A percentile compares a stretch with the other conserved stretches of the same genome.
These are phyloP conservation scores for Neuroterus valhalla DNA, from an alignment of 1,140 invertebrate genomes.

Conservation along the genomic window DNA sequence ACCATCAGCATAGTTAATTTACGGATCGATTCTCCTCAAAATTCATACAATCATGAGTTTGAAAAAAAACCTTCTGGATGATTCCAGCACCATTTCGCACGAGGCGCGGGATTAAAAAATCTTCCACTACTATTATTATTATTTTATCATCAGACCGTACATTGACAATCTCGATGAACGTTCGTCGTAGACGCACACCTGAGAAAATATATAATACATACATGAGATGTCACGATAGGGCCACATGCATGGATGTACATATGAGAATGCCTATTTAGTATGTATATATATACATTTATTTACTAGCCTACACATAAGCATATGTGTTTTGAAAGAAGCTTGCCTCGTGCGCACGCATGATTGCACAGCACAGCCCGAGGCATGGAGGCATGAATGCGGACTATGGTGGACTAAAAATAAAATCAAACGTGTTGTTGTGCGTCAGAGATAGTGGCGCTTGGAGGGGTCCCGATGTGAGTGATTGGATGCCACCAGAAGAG, in stretches of 20 bases:
- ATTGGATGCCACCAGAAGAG: slow-evolving; percentile 57
- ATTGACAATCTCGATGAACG: background rate
- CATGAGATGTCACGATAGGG: too few relatives aligned
- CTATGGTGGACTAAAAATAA: slow-evolving; percentile 22
- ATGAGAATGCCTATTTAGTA: too few relatives aligned
- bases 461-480: slow-evolving; percentile 26
- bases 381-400: background rate
- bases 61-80: too few relatives aligned
- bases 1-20: too few relatives aligned
- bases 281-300: too few relatives aligned
- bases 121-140: background rate
- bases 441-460: slow-evolving; percentile 42
- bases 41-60: too few relatives aligned
- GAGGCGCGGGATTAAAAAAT: background rate
- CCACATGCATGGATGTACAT: too few relatives aligned
- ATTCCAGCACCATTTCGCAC: too few relatives aligned
- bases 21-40: too few relatives aligned
- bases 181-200: background rate
- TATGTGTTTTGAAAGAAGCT: background rate
- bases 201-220: background rate
- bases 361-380: background rate
- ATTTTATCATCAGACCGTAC: background rate
- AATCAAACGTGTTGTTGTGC: slow-evolving; percentile 32
- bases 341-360: background rate
- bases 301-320: too few relatives aligned